These are phyloP conservation scores for Druon quercuslanigerum DNA, from an alignment of 1,140 invertebrate species.

Conservation along the genomic window DNA sequence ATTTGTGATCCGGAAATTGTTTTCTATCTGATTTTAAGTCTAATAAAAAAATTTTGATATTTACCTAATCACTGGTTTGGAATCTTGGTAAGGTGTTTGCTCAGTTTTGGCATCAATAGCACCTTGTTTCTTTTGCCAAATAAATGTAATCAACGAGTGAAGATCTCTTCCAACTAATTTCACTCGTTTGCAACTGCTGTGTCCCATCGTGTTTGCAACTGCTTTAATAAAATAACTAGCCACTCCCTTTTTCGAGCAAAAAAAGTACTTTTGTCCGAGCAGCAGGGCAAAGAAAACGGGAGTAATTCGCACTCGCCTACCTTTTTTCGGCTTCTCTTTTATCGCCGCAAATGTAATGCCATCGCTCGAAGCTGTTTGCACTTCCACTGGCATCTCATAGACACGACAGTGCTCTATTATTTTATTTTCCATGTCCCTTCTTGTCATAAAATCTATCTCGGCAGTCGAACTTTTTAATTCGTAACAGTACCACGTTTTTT, in stretches of 20 bases:
- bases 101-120: constrained; percentile 21
- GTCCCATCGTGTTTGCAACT: constrained; percentile 56
- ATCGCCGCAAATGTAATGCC: constrained; percentile 56
- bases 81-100: constrained; percentile 17
- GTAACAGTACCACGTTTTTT: constrained; percentile 61
- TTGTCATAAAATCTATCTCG: constrained; percentile 15
- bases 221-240: constrained; percentile 40
- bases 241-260: constrained; percentile 55
- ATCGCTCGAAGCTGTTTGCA: constrained; percentile 47
- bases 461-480: constrained; percentile 43
- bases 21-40: too few species aligned
- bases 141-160: constrained; percentile 59
- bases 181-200: constrained; percentile 44
- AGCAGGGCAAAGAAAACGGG: constrained; percentile 60
- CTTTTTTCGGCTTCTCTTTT: constrained; percentile 36
- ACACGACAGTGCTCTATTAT: constrained; percentile 47
- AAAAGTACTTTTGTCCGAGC: constrained; percentile 59
- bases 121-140: constrained; percentile 53
- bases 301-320: background rate
- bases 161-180: constrained; percentile 63
- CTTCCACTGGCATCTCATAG: constrained; percentile 45
- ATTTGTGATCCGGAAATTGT: too few species aligned
- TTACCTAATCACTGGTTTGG: background rate
- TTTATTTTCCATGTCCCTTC: constrained; percentile 42
- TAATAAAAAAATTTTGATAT: constrained; percentile 32